Evolutionary conservation across 2,888 invertebrate genomes (phyloP), one percentile per base, ranked within the genome.

Genomic region (Habrosyne pyritoides): DNA sequence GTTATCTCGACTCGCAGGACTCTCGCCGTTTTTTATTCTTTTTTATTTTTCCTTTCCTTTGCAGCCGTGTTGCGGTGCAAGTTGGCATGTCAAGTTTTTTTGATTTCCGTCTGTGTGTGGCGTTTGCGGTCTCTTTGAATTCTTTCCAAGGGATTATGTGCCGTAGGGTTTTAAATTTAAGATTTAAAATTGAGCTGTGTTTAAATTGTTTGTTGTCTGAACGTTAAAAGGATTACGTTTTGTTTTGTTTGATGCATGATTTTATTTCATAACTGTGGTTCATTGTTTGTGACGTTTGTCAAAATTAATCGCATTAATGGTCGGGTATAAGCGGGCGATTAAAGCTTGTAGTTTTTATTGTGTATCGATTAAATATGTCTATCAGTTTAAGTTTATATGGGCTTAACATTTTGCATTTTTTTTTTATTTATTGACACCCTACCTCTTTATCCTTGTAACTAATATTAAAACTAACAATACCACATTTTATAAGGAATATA

Each of bases 1-100:
- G 75, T 79, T 81, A 81, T 81, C 80, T 74, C 64, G 61, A 60
- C 61, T 21, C 57, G 63, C 71, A 70, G 70, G 70, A 71, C 67
- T 73, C 60, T 54, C 58, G 63, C 57, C 12, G 21, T 18, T 14
- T 50, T 50, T 50, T 50, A 63, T 70, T 72, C 70, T 71, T 73
- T 68, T 73, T 76, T 74, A 69, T 73, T 74, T 74, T 66, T 63
- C 61, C 63, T 61, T 59, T 56, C 59, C 53, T 62, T 60, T 66
- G 62, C 66, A 64, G 66, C 60, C 64, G 61, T 69, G 75, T 67
- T 53, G 70, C 66, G 10, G 69, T 64, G 60, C 36, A 61, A 57
- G 28, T 52, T 21, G 26, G 54, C 42, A 53, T 21, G 42, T 28
- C 10, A 49, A 48, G 22, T 48, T 53, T 51, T n/a, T 28, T 53